A percentile compares a stretch with the other conserved stretches of the same genome.
Evolutionary conservation across 2,113 vertebrate species (phyloP).

Genomic region (Gracilinanus agilis): DNA sequence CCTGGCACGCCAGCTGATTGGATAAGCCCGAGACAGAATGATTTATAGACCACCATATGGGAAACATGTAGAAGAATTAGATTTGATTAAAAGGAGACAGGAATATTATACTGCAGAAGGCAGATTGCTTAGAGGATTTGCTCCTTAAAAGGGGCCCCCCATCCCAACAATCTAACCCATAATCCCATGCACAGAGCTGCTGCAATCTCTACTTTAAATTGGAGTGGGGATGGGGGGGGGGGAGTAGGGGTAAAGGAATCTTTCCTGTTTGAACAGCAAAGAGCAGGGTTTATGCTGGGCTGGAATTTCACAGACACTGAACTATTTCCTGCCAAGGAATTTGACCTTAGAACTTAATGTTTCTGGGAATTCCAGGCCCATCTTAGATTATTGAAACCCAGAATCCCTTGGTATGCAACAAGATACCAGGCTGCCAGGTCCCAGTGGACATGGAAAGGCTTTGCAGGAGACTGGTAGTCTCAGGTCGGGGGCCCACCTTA

Average conservation of each 20-base stretch:
- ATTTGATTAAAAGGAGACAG: slow-evolving; percentile 72
- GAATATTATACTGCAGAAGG: slow-evolving; percentile 32
- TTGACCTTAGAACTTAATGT: slow-evolving; percentile 61
- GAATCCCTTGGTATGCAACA: rapidly evolving
- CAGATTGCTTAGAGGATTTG: neutral
- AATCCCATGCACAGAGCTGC: rapidly evolving
- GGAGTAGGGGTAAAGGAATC: neutral
- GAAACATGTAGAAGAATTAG: slow-evolving; percentile 71
- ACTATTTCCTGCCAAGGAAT: slow-evolving; percentile 40
- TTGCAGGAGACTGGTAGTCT: neutral
- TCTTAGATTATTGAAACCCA: neutral
- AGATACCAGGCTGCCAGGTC: slow-evolving; percentile 32
- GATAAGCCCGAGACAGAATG: slow-evolving; percentile 71
- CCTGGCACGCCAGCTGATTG: slow-evolving; percentile 75
- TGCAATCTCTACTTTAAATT: neutral
- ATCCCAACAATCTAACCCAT: rapidly evolving
- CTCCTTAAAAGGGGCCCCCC: neutral
- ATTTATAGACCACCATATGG: slow-evolving; percentile 78
- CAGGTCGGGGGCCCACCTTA: neutral
- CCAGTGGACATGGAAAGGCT: rapidly evolving
- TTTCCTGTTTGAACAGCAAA: neutral
- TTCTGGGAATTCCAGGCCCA: slow-evolving; percentile 50
- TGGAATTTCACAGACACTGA: rapidly evolving
- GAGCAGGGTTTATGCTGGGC: rapidly evolving
- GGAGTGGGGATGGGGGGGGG: neutral